phyloP scores from a whole-genome alignment of 2,888 invertebrate species.

The Gryllus longicercus region DNA sequence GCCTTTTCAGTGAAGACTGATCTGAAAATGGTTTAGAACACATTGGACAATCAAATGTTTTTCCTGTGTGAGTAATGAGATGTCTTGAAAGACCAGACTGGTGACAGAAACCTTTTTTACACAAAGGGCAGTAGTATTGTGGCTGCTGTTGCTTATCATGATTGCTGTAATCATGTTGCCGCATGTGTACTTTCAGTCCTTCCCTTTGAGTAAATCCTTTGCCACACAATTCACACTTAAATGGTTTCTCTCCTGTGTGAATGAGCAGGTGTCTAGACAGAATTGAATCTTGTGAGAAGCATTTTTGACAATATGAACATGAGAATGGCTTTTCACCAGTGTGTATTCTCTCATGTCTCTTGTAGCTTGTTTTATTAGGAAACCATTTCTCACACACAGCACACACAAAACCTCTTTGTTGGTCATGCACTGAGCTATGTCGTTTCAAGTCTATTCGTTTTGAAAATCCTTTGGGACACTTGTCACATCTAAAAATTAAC shows the following conservation, averaged over 20 bases:
- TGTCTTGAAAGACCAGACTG: slow-evolving; percentile 67
- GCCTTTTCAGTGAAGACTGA: slow-evolving; percentile 67
- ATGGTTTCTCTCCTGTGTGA: slow-evolving; percentile 61
- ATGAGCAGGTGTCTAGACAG: slow-evolving; percentile 60
- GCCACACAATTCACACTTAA: slow-evolving; percentile 61
- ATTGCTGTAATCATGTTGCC: slow-evolving; percentile 56
- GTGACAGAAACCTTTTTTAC: slow-evolving; percentile 59
- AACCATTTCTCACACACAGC: slow-evolving; percentile 63
- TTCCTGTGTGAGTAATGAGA: slow-evolving; percentile 61
- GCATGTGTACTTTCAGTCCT: slow-evolving; percentile 61
- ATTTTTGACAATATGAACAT: slow-evolving; percentile 57
- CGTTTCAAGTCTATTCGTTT: slow-evolving; percentile 58
- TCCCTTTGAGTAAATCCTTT: slow-evolving; percentile 72
- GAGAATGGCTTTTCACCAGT: slow-evolving; percentile 58
- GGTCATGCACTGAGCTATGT: slow-evolving; percentile 60
- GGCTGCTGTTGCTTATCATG: slow-evolving; percentile 55
- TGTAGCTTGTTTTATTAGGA: slow-evolving; percentile 63
- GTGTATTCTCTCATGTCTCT: slow-evolving; percentile 67
- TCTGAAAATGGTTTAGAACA: slow-evolving; percentile 67
- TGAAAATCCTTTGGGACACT: slow-evolving; percentile 62
- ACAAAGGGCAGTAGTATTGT: slow-evolving; percentile 61
- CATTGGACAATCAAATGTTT: slow-evolving; percentile 59
- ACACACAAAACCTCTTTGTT: slow-evolving; percentile 48
- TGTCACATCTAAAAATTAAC: slow-evolving; percentile 54
- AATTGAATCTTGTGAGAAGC: slow-evolving; percentile 72